Evolutionary conservation across 2,113 vertebrate genomes (phyloP).

Genomic region (Hystrix cristata): DNA sequence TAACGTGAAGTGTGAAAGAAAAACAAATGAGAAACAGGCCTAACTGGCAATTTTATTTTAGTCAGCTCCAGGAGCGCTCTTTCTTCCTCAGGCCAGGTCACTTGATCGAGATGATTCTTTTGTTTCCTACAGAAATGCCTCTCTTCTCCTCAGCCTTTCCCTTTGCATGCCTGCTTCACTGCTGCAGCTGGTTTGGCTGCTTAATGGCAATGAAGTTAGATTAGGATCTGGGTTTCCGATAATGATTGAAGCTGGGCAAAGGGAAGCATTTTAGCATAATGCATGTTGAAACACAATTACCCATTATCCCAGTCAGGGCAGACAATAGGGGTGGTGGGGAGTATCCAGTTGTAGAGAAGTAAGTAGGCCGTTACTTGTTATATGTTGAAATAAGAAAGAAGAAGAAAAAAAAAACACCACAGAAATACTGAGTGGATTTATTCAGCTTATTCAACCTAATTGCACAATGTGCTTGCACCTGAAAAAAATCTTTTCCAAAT

Average conservation of each 20-base stretch:
- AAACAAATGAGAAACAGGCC: conserved; percentile 68
- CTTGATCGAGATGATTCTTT: conserved; percentile 64
- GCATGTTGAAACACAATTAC: conserved; percentile 71
- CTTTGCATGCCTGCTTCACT: neutral
- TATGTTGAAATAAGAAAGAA: conserved; percentile 42
- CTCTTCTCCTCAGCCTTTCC: neutral
- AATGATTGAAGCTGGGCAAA: conserved; percentile 65
- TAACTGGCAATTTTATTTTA: conserved; percentile 61
- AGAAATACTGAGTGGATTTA: conserved; percentile 69
- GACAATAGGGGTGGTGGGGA: conserved; percentile 50
- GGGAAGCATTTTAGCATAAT: conserved; percentile 58
- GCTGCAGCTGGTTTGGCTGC: conserved; percentile 71
- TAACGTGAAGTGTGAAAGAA: conserved; percentile 75
- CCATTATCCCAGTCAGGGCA: conserved; percentile 64
- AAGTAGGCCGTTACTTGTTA: conserved; percentile 58
- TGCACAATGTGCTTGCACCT: conserved; percentile 39
- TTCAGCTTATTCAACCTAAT: conserved; percentile 69
- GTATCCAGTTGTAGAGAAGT: neutral
- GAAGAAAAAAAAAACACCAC: conserved; percentile 47
- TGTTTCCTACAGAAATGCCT: conserved; percentile 54
- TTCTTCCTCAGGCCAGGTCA: neutral
- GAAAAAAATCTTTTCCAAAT: neutral
- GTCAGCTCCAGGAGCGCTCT: neutral
- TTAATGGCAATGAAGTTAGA: conserved; percentile 71
- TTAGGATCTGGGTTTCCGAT: conserved; percentile 71